phyloP scores from a whole-genome alignment of 2,113 vertebrate species.

The Psilopogon haemacephalus region DNA sequence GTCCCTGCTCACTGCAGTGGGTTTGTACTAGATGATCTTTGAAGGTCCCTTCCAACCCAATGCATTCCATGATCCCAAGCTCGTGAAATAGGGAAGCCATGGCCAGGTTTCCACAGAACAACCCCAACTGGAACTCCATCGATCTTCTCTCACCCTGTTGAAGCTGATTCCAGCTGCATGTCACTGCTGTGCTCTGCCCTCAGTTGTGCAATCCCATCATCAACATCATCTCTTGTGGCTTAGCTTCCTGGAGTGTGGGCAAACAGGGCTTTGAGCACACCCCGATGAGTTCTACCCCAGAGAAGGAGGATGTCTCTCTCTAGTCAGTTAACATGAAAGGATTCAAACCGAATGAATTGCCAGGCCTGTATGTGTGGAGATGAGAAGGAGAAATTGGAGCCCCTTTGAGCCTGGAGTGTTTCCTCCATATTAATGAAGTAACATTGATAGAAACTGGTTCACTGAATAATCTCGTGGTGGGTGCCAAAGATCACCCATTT shows the following conservation, averaged over 20 bases:
- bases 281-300: neutral
- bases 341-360: neutral
- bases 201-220: neutral
- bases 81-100: neutral
- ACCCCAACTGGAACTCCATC: neutral
- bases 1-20: no score
- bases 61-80: no score
- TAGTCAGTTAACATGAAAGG: neutral
- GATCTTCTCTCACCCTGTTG: neutral
- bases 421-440: neutral
- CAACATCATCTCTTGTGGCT: neutral
- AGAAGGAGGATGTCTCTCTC: neutral
- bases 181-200: neutral
- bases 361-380: neutral
- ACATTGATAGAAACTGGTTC: neutral
- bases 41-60: no score
- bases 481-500: constrained; percentile 25
- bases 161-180: neutral
- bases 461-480: neutral
- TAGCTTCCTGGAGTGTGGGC: neutral
- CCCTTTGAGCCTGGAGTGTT: neutral
- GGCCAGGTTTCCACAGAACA: neutral
- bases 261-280: neutral
- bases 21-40: no score
- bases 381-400: neutral